phyloP scores from a whole-genome alignment of 1,140 invertebrate genomes.

The Nomia melanderi region DNA sequence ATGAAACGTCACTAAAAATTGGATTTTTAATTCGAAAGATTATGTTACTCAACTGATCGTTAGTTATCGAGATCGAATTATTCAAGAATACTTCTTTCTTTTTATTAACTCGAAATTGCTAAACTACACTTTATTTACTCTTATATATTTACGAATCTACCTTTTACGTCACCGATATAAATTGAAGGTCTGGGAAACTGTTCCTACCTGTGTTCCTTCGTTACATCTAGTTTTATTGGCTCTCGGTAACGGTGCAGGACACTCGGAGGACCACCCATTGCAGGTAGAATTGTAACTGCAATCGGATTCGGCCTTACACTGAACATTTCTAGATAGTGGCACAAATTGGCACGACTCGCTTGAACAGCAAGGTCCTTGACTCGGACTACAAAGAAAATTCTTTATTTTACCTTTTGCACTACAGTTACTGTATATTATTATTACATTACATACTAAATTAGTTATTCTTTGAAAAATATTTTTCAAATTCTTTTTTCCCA shows the following conservation, averaged over 20 bases:
- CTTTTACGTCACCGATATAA: neutral
- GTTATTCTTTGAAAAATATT: too few species aligned
- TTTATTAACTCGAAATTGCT: neutral
- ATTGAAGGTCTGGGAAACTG: neutral
- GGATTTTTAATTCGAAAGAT: neutral
- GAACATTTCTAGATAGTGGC: constrained; percentile 82
- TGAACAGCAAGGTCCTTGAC: constrained; percentile 97
- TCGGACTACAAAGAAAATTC: constrained; percentile 85
- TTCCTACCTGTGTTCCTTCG: constrained; percentile 86
- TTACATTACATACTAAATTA: too few species aligned
- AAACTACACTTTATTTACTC: neutral
- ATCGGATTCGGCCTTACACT: constrained; percentile 93
- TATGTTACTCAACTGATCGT: neutral
- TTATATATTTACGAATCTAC: neutral
- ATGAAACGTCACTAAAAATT: neutral
- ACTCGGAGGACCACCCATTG: constrained; percentile 91
- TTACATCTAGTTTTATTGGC: constrained; percentile 93
- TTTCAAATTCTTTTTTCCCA: too few species aligned
- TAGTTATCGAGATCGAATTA: neutral
- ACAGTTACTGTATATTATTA: too few species aligned
- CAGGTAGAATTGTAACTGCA: constrained; percentile 93
- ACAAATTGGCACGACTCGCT: constrained; percentile 92
- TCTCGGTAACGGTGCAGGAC: constrained; percentile 89
- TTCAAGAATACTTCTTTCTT: too few species aligned
- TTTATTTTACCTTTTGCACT: too few species aligned